phyloP scores from a whole-genome alignment of 2,113 vertebrate species.

The Elanoides forficatus region DNA sequence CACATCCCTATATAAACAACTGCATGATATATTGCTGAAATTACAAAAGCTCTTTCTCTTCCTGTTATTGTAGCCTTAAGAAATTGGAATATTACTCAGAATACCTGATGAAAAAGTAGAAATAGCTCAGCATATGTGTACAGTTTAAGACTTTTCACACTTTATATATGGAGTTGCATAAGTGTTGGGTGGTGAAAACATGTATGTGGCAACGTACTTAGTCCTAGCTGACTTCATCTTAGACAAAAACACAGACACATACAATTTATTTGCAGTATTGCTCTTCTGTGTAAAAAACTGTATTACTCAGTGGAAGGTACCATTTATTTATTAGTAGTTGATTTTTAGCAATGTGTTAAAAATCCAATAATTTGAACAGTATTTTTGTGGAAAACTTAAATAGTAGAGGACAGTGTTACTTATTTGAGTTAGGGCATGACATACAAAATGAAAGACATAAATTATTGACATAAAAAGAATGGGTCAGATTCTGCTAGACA shows the following conservation, averaged over 20 bases:
- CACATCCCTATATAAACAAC: accelerated
- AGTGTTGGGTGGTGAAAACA: background rate
- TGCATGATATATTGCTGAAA: background rate
- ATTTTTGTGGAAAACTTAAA: background rate
- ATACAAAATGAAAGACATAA: background rate
- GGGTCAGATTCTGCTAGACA: background rate
- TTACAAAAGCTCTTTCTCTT: background rate
- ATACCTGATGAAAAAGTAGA: background rate
- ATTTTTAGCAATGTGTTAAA: background rate
- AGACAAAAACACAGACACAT: background rate
- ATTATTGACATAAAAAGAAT: background rate
- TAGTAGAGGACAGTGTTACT: background rate
- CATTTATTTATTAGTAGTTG: background rate
- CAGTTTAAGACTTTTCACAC: background rate
- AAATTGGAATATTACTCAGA: background rate
- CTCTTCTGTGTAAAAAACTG: background rate
- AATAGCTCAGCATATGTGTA: background rate
- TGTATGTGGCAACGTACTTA: background rate
- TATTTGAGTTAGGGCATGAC: background rate
- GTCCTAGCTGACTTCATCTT: background rate
- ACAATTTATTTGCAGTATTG: background rate
- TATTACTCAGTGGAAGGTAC: background rate
- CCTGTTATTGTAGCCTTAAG: background rate
- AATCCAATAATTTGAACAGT: background rate
- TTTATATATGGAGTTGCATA: background rate